A percentile compares a stretch with the other conserved stretches of the same genome.
phyloP scores from a whole-genome alignment of 2,888 invertebrate genomes.

The Chrysodeixis includens region DNA sequence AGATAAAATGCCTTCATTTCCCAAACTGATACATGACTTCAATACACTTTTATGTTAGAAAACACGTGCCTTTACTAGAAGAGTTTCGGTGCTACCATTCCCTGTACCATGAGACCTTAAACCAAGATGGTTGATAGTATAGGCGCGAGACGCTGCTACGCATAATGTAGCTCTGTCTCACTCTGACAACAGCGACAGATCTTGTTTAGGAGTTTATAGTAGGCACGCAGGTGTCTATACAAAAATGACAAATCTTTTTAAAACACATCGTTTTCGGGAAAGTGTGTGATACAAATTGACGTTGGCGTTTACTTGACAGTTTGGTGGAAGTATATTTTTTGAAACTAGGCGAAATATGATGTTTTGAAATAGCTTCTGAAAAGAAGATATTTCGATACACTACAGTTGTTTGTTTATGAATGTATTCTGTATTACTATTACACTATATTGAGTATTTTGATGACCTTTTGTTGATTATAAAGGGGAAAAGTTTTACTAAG shows the following conservation, averaged over 20 bases:
- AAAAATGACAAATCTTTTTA: slow-evolving; percentile 44
- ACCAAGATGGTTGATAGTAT: no score
- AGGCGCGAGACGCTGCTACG: no score
- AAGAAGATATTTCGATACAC: neutral
- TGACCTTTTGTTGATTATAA: no score
- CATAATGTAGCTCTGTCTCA: no score
- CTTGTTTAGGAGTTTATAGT: no score
- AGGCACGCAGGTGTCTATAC: slow-evolving; percentile 25
- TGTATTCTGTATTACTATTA: no score
- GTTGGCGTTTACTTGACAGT: slow-evolving; percentile 3
- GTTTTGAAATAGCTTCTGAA: neutral
- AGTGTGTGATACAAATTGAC: neutral
- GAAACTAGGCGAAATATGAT: neutral
- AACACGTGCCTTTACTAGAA: slow-evolving; percentile 62
- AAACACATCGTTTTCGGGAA: slow-evolving; percentile 27
- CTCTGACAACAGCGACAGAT: no score
- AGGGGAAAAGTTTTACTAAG: no score
- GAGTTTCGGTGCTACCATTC: slow-evolving; percentile 47
- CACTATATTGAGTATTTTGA: no score
- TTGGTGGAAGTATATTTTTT: neutral
- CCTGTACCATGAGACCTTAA: no score
- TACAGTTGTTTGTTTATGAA: no score
- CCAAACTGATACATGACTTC: slow-evolving; percentile 74
- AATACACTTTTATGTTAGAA: slow-evolving; percentile 70
- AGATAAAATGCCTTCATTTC: slow-evolving; percentile 72